Evolutionary conservation across 2,797 vertebrate genomes (phyloP).

Genomic region (Notolepis coatsorum): DNA sequence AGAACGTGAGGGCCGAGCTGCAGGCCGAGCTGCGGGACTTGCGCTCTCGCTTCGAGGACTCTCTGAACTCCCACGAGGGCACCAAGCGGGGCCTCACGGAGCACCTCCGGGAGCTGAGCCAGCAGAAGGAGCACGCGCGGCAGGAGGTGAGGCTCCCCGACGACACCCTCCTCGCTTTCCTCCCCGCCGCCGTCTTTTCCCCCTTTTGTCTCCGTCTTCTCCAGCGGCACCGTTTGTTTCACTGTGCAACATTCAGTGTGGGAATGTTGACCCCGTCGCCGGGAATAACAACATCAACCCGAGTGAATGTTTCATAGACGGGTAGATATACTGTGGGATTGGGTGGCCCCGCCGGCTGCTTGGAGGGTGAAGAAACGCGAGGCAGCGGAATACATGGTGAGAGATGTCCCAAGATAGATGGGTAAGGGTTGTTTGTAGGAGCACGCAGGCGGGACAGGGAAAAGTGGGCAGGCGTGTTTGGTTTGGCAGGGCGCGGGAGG

Average conservation of each 20-base stretch:
- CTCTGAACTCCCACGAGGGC: conserved; percentile 70
- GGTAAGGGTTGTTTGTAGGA: conserved; percentile 40
- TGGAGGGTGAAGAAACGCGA: not conserved
- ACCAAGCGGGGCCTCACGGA: conserved; percentile 60
- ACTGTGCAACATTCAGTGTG: not conserved
- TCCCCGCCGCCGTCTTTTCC: not conserved
- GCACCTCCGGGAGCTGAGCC: conserved; percentile 64
- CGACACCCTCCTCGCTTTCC: not conserved
- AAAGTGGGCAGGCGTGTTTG: conserved; percentile 69
- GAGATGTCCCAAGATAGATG: conserved; percentile 40
- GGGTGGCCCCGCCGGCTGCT: not conserved
- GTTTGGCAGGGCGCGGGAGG: conserved; percentile 72
- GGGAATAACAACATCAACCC: not conserved
- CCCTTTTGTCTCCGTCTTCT: not conserved
- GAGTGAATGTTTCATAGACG: not conserved
- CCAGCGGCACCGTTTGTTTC: conserved; percentile 1
- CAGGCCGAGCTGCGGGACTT: conserved; percentile 73
- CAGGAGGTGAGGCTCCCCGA: conserved; percentile 68
- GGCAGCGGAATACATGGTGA: conserved; percentile 17
- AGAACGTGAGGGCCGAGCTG: conserved; percentile 61
- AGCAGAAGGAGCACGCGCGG: conserved; percentile 57
- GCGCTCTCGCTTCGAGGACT: conserved; percentile 76
- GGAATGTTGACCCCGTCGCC: not conserved
- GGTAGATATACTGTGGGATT: not conserved
- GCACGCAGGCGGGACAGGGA: conserved; percentile 50